Evolutionary conservation across 2,888 invertebrate genomes (phyloP).

Genomic region (Oxystoma pomonae): DNA sequence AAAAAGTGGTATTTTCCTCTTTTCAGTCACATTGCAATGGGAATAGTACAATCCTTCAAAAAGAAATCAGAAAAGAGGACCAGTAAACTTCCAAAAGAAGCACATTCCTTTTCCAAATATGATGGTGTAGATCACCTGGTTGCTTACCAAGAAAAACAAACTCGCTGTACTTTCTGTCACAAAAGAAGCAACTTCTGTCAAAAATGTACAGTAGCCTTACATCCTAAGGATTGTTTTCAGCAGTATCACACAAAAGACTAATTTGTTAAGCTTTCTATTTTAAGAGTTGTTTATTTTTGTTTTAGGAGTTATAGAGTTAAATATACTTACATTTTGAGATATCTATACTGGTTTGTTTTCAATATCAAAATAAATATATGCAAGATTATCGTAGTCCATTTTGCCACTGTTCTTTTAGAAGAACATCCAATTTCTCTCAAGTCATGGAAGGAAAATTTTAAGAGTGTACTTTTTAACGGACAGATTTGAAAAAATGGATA

Average conservation of each 20-base stretch:
- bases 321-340: neutral
- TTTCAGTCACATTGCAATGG: constrained; percentile 26
- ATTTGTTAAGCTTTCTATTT: neutral
- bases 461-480: neutral
- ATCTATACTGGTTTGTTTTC: neutral
- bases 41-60: constrained; percentile 15
- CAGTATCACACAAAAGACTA: neutral
- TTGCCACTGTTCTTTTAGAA: neutral
- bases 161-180: constrained; percentile 14
- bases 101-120: neutral
- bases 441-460: too few relatives aligned
- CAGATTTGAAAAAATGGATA: neutral
- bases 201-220: neutral
- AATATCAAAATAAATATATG: neutral
- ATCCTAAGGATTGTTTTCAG: neutral
- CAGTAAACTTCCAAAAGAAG: neutral
- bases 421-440: neutral
- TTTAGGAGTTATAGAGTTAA: neutral
- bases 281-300: neutral
- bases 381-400: neutral
- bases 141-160: constrained; percentile 13
- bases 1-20: constrained; percentile 36
- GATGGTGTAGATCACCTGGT: constrained; percentile 14
- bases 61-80: constrained; percentile 11
- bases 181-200: constrained; percentile 6